Conservation (phyloP, 2,888 invertebrate species). For the Proisotoma minuta region DNA sequence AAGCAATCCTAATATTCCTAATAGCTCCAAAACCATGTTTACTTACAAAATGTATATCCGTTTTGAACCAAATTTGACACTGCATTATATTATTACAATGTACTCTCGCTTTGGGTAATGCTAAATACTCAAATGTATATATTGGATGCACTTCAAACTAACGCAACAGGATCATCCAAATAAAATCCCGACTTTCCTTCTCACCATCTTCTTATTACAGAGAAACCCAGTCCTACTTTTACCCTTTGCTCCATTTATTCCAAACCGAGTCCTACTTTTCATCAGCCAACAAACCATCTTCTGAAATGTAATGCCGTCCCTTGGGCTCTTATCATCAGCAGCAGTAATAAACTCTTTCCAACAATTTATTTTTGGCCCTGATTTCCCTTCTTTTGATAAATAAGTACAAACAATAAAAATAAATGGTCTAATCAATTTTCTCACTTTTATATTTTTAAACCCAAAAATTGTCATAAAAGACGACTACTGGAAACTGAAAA, state of each 20-base stretch:
- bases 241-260: constrained; percentile 42
- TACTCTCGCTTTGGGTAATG: too few species aligned
- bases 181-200: background rate
- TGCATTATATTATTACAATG: too few species aligned
- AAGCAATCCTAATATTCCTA: background rate
- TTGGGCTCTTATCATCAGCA: background rate
- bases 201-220: constrained; percentile 4
- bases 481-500: too few species aligned
- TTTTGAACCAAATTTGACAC: too few species aligned
- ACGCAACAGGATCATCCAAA: too few species aligned
- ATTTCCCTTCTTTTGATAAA: background rate
- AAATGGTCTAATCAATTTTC: background rate
- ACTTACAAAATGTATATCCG: too few species aligned
- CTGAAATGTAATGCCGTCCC: background rate
- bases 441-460: background rate
- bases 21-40: background rate
- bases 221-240: constrained; percentile 43
- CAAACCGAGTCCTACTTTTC: constrained; percentile 38
- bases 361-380: background rate
- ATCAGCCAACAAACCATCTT: background rate
- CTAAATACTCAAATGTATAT: background rate
- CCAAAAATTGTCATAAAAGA: too few species aligned
- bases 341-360: background rate
- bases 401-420: background rate
- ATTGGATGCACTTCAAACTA: too few species aligned